Conservation (phyloP, 2,888 invertebrate species). For the Gastrophysa polygoni region DNA sequence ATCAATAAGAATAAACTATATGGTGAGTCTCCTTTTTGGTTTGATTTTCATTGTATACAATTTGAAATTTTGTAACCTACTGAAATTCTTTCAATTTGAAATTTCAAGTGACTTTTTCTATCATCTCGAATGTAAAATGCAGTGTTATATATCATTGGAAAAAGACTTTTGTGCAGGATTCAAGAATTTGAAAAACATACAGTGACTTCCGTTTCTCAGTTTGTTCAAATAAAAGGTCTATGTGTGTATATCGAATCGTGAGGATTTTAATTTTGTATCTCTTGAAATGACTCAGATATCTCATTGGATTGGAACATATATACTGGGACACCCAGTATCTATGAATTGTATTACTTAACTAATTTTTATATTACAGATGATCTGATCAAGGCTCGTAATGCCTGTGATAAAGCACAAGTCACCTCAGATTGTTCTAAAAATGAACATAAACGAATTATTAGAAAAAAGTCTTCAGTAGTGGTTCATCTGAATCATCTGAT, state of each 20-base stretch:
- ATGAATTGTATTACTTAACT: neutral
- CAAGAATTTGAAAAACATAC: no score
- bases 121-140: neutral
- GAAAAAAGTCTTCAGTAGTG: neutral
- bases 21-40: neutral
- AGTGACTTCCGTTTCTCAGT: no score
- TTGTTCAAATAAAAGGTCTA: no score
- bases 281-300: no score
- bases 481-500: conserved; percentile 1
- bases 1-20: conserved; percentile 5
- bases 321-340: neutral
- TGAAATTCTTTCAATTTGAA: neutral
- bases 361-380: conserved; percentile 6
- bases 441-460: neutral
- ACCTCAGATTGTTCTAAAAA: conserved; percentile 8
- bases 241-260: no score
- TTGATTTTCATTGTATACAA: neutral
- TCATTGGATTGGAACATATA: no score
- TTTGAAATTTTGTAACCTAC: neutral
- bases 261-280: no score
- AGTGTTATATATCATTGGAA: neutral
- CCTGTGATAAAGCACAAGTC: conserved; percentile 5
- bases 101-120: neutral
- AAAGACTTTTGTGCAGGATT: no score
- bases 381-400: conserved; percentile 3